Evolutionary conservation across 1,140 invertebrate species (phyloP).

Genomic region (Vanessa tameamea): DNA sequence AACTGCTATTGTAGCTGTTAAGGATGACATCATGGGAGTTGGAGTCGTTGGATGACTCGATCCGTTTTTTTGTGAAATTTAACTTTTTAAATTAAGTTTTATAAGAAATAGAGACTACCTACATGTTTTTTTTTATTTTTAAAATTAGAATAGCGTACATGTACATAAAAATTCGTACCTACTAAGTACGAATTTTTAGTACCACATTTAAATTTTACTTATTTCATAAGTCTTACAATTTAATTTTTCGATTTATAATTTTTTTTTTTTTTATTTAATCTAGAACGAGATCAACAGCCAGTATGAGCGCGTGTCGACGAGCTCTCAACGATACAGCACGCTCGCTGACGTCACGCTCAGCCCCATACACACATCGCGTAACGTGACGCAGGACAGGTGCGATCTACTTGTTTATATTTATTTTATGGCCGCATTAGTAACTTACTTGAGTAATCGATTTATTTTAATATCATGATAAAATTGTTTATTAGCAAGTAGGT

Average conservation of each 20-base stretch:
- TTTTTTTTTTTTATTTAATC: slow-evolving; percentile 35
- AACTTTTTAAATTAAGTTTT: neutral
- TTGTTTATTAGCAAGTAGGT: no score
- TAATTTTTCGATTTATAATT: no score
- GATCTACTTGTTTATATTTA: slow-evolving; percentile 7
- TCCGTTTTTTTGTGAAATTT: neutral
- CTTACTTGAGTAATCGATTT: no score
- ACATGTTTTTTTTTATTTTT: neutral
- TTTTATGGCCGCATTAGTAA: neutral
- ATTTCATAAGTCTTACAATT: no score
- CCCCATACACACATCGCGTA: slow-evolving; percentile 58
- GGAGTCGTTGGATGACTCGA: neutral
- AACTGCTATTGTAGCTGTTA: neutral
- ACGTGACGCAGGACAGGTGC: slow-evolving; percentile 65
- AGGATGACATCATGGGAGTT: slow-evolving; percentile 12
- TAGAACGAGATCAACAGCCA: slow-evolving; percentile 77
- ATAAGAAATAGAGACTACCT: neutral
- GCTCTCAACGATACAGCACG: slow-evolving; percentile 54
- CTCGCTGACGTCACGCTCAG: slow-evolving; percentile 68
- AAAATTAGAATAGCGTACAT: no score
- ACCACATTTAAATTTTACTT: no score
- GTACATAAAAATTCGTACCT: no score
- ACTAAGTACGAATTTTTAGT: no score
- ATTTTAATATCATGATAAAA: neutral
- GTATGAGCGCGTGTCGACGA: slow-evolving; percentile 73